These are phyloP conservation scores for Xyliphius kryptos DNA, from an alignment of 2,113 vertebrate species.

Conservation along the genomic window DNA sequence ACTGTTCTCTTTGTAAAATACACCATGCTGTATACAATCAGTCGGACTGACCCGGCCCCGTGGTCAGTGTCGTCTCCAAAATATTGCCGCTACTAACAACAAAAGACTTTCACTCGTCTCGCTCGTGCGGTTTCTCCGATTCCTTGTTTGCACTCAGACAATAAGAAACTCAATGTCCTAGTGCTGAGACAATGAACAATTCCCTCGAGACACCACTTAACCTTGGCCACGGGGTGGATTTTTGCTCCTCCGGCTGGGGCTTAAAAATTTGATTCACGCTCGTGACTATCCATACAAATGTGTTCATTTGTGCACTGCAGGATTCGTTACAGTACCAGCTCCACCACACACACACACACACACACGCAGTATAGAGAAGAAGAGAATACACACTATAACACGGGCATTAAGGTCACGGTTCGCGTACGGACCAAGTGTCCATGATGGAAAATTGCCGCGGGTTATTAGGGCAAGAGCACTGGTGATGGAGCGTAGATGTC, in stretches of 20 bases:
- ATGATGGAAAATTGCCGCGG: neutral
- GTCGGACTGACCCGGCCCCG: too few species aligned
- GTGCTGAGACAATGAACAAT: conserved; percentile 38
- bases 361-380: too few species aligned
- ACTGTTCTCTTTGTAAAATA: too few species aligned
- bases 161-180: conserved; percentile 36
- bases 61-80: too few species aligned
- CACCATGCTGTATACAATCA: too few species aligned
- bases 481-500: neutral
- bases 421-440: conserved; percentile 12
- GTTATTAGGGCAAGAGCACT: neutral
- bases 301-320: conserved; percentile 26
- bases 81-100: too few species aligned
- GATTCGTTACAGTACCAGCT: conserved; percentile 6
- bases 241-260: conserved; percentile 34
- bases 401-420: conserved; percentile 17
- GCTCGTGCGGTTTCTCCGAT: too few species aligned
- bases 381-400: too few species aligned
- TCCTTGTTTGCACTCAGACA: conserved; percentile 20
- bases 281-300: conserved; percentile 46
- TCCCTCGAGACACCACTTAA: conserved; percentile 46
- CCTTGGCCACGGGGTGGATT: conserved; percentile 43
- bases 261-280: conserved; percentile 48
- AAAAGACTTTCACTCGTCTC: too few species aligned
- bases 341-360: too few species aligned